Evolutionary conservation across 2,113 vertebrate species (phyloP), one percentile per base, ranked within the genome.

Genomic region (Myodes glareolus): DNA sequence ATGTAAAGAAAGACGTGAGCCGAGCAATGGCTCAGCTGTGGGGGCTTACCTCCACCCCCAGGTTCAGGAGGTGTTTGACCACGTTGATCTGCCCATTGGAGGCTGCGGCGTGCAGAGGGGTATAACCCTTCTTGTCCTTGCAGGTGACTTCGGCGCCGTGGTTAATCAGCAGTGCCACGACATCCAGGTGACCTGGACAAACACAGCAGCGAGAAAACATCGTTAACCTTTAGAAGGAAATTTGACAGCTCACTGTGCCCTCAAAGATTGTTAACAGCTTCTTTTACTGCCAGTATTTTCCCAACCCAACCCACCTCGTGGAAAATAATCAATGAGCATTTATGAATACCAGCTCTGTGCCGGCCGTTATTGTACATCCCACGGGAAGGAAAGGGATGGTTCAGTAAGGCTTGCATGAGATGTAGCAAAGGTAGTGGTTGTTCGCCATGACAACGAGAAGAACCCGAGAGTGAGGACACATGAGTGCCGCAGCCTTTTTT

Each of bases 71-170:
- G 92, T 99, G 99, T 96, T 99, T 99, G 93, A 99, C 99, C 61
- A 99, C 98, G 1, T 97, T 98, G 87, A 99, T 99, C 98, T 99
- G 99, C 50, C 99, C 99, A 0, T 99, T 99, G 97, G 99, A 99
- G 80, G 99, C 99, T 0, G 99, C 99, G 0, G 99, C 99, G 29
- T 99, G 99, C 27, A 99, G 99, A 0, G 99, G 99, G 2, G 99
- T 99, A 98, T 99, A 99, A 39, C 99, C 99, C 47, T 99, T 99
- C 98, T 99, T 99, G 98, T 99, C 99, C 97, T 99, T 99, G 96
- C 99, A 99, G 94, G 99, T 99, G 96, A 99, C 98, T 98, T 99
- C 99, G 0, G 99, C 99, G 13, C 99, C 99, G 17, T 99, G 99
- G 96, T 98, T 99, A 97, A 99, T 99, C 97, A 99, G 98, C 97